These are phyloP conservation scores for Holacanthella duospinosa DNA, from an alignment of 2,888 invertebrate genomes.

Conservation along the genomic window DNA sequence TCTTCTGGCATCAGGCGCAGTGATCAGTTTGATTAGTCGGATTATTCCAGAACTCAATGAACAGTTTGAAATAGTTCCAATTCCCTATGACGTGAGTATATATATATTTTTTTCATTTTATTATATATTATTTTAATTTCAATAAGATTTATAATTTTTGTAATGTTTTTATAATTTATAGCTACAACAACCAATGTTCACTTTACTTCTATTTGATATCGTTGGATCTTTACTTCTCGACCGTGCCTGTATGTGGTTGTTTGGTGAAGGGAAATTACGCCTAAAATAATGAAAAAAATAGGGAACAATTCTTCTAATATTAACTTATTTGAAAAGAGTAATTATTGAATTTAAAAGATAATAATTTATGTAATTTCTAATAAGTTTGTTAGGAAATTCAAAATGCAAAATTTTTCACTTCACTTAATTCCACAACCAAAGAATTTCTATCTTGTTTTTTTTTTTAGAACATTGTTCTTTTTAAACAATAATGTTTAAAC, in stretches of 20 bases:
- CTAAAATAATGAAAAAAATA: not conserved
- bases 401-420: too few relatives aligned
- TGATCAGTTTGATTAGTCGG: slow-evolving; percentile 75
- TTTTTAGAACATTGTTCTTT: too few relatives aligned
- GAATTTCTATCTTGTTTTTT: too few relatives aligned
- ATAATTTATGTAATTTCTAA: too few relatives aligned
- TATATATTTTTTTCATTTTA: too few relatives aligned
- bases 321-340: too few relatives aligned
- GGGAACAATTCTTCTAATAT: too few relatives aligned
- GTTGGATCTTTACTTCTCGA: slow-evolving; percentile 75
- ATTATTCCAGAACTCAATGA: slow-evolving; percentile 70
- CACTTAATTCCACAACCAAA: too few relatives aligned
- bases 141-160: not conserved
- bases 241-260: slow-evolving; percentile 69
- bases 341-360: too few relatives aligned
- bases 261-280: slow-evolving; percentile 62
- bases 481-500: too few relatives aligned
- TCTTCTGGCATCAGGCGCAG: slow-evolving; percentile 65
- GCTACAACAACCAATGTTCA: slow-evolving; percentile 78
- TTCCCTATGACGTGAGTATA: slow-evolving; percentile 72
- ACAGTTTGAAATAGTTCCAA: slow-evolving; percentile 90
- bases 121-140: not conserved
- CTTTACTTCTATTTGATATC: slow-evolving; percentile 75
- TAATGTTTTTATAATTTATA: slow-evolving; percentile 47
- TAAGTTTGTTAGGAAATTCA: too few relatives aligned